phyloP scores from a whole-genome alignment of 2,113 vertebrate genomes.

The Gopherus evgoodei region DNA sequence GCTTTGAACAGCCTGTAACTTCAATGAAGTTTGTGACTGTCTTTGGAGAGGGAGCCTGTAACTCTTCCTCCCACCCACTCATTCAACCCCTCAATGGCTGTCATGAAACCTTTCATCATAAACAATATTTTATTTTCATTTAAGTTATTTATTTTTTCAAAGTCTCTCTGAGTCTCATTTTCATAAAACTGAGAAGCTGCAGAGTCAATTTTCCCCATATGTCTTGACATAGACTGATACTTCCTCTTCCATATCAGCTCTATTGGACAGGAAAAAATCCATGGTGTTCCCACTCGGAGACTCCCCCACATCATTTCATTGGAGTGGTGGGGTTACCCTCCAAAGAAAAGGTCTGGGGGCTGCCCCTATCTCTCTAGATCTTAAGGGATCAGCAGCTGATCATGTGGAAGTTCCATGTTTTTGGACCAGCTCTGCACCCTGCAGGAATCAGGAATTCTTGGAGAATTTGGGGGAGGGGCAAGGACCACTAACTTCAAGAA shows the following conservation, averaged over 20 bases:
- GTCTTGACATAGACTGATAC: not conserved
- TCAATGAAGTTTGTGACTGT: not conserved
- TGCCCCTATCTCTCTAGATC: not conserved
- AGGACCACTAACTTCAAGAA: too few relatives aligned
- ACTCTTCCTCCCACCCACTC: not conserved
- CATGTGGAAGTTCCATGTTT: fast-evolving
- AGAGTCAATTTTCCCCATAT: not conserved
- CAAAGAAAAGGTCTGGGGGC: not conserved
- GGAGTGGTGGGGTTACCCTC: not conserved
- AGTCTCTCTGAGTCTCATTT: not conserved
- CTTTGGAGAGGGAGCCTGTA: not conserved
- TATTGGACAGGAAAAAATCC: not conserved
- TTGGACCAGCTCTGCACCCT: not conserved
- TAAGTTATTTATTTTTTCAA: not conserved
- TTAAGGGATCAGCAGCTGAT: not conserved
- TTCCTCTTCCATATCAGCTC: not conserved
- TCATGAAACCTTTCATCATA: not conserved
- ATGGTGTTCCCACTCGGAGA: not conserved
- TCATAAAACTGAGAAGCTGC: not conserved
- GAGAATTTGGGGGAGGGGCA: too few relatives aligned
- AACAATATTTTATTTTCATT: not conserved
- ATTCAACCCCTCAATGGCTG: not conserved
- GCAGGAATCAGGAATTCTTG: too few relatives aligned
- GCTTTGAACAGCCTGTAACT: too few relatives aligned
- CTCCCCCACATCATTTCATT: not conserved